A percentile compares a stretch with the other conserved stretches of the same genome.
phyloP scores from a whole-genome alignment of 2,113 vertebrate species.

The Podarcis muralis region DNA sequence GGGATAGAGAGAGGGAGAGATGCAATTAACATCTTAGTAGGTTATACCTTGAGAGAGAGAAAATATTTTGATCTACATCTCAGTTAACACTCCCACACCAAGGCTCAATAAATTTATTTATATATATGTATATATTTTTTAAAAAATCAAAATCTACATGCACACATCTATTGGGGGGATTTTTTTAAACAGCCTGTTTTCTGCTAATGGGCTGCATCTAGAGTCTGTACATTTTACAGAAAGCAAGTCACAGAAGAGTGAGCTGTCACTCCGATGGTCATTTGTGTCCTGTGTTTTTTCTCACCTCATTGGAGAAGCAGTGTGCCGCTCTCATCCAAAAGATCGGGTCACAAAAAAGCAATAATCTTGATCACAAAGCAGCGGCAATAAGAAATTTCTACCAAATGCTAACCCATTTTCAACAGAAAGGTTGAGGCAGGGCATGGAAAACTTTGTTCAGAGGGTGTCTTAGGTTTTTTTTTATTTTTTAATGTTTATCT shows the following conservation, averaged over 20 bases:
- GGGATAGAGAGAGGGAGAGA: constrained; percentile 20
- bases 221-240: neutral
- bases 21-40: constrained; percentile 65
- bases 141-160: constrained; percentile 46
- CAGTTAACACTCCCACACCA: constrained; percentile 45
- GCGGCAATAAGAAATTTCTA: constrained; percentile 38
- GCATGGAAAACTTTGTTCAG: neutral
- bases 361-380: constrained; percentile 29
- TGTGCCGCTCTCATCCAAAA: neutral
- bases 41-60: constrained; percentile 66
- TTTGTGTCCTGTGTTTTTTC: neutral
- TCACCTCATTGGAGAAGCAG: neutral
- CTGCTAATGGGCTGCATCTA: neutral
- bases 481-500: neutral
- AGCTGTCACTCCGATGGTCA: neutral
- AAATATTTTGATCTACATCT: constrained; percentile 54
- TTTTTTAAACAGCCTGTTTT: neutral
- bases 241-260: neutral
- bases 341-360: neutral
- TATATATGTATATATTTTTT: neutral
- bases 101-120: constrained; percentile 54
- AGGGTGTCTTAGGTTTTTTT: neutral
- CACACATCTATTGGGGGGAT: neutral
- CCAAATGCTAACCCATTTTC: constrained; percentile 39
- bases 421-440: constrained; percentile 58